Evolutionary conservation across 2,888 invertebrate genomes (phyloP).

Genomic region (Hemistola chrysoprasaria): DNA sequence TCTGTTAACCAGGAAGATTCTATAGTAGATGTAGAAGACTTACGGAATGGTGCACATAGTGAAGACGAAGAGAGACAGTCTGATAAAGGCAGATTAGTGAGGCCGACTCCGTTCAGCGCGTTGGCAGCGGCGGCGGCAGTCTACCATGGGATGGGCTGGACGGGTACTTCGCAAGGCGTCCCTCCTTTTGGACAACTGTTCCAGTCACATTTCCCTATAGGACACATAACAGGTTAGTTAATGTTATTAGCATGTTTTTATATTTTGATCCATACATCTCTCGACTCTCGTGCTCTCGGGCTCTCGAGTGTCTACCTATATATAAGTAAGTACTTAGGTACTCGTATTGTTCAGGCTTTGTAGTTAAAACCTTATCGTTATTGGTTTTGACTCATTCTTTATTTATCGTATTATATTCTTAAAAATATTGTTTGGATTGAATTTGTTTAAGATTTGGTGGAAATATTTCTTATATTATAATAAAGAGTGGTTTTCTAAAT

Average conservation of each 20-base stretch:
- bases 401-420: no score
- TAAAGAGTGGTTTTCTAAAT: no score
- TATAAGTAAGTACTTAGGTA: no score
- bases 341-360: no score
- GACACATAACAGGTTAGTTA: slow-evolving; percentile 70
- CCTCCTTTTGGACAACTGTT: slow-evolving; percentile 85
- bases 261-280: no score
- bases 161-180: slow-evolving; percentile 79
- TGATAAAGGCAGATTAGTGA: slow-evolving; percentile 76
- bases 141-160: slow-evolving; percentile 84
- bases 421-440: no score
- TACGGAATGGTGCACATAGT: slow-evolving; percentile 81
- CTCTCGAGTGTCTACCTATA: no score
- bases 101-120: slow-evolving; percentile 89
- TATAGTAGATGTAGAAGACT: slow-evolving; percentile 90
- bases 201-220: slow-evolving; percentile 83
- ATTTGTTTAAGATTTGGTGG: no score
- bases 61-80: slow-evolving; percentile 72
- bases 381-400: no score
- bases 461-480: no score
- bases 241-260: slow-evolving; percentile 9
- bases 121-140: slow-evolving; percentile 87
- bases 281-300: no score
- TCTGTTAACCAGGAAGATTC: slow-evolving; percentile 86
- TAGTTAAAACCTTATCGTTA: no score